Evolutionary conservation across 1,140 invertebrate species (phyloP).

Genomic region (Geopemphigus sp.): DNA sequence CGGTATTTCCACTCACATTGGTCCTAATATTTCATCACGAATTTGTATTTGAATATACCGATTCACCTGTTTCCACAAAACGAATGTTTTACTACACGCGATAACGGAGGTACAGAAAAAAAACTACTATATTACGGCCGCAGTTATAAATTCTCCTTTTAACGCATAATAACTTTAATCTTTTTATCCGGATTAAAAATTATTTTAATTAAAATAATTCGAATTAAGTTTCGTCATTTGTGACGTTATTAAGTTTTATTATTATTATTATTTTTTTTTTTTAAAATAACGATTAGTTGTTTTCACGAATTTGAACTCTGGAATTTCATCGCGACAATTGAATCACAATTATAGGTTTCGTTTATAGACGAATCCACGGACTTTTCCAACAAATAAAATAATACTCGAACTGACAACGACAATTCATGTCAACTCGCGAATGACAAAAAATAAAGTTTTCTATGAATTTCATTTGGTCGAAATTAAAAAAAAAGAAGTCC

Average conservation of each 20-base stretch:
- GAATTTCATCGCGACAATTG: not conserved
- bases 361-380: not conserved
- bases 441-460: constrained; percentile 15
- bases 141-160: constrained; percentile 24
- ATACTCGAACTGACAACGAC: not conserved
- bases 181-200: constrained; percentile 3
- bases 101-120: constrained; percentile 5
- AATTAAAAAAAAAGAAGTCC: not conserved
- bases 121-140: not conserved
- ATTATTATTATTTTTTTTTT: not conserved
- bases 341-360: not conserved
- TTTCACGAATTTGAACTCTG: no score
- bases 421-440: not conserved
- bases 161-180: constrained; percentile 15
- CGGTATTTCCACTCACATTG: not conserved
- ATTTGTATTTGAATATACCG: not conserved
- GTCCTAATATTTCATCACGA: no score
- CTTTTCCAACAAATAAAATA: not conserved
- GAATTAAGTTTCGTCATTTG: not conserved
- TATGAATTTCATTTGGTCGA: not conserved
- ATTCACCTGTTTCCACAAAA: constrained; percentile 7
- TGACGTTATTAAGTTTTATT: not conserved
- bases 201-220: constrained; percentile 22
- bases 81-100: not conserved
- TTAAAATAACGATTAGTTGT: not conserved